Evolutionary conservation across 1,140 invertebrate species (phyloP).

Genomic region (Philopotamus ludificatus): DNA sequence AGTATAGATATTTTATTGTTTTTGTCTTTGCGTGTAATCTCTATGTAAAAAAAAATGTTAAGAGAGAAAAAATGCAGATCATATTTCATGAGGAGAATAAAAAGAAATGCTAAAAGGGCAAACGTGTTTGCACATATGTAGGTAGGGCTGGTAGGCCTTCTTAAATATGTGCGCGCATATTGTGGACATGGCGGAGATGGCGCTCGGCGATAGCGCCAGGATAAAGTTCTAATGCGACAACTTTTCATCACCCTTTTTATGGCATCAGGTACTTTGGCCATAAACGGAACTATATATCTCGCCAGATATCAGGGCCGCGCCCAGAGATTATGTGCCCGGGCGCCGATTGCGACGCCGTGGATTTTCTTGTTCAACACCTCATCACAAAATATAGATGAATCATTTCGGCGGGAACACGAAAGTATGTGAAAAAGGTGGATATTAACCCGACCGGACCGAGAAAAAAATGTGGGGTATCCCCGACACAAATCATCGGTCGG

Average conservation of each 20-base stretch:
- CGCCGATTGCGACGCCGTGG: not conserved
- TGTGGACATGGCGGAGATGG: conserved; percentile 21
- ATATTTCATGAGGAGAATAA: too few relatives aligned
- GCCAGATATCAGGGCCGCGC: conserved; percentile 11
- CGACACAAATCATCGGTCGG: conserved; percentile 18
- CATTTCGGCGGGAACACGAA: too few relatives aligned
- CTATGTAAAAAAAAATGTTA: too few relatives aligned
- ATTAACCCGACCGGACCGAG: too few relatives aligned
- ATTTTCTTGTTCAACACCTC: too few relatives aligned
- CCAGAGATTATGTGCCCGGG: conserved; percentile 3
- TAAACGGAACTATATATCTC: conserved; percentile 29
- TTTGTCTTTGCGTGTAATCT: too few relatives aligned
- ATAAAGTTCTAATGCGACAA: conserved; percentile 32
- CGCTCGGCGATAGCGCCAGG: conserved; percentile 17
- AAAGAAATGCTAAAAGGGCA: not conserved
- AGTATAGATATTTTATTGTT: not conserved
- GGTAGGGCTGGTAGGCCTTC: not conserved
- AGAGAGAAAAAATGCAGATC: not conserved
- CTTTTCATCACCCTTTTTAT: conserved; percentile 32
- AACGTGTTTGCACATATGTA: conserved; percentile 4
- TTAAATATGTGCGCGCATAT: not conserved
- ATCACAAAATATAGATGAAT: too few relatives aligned
- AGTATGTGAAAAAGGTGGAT: too few relatives aligned
- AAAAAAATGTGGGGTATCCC: conserved; percentile 1
- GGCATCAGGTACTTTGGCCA: conserved; percentile 26